Evolutionary conservation across 1,140 invertebrate genomes (phyloP).

Genomic region (Nephotettix cincticeps): DNA sequence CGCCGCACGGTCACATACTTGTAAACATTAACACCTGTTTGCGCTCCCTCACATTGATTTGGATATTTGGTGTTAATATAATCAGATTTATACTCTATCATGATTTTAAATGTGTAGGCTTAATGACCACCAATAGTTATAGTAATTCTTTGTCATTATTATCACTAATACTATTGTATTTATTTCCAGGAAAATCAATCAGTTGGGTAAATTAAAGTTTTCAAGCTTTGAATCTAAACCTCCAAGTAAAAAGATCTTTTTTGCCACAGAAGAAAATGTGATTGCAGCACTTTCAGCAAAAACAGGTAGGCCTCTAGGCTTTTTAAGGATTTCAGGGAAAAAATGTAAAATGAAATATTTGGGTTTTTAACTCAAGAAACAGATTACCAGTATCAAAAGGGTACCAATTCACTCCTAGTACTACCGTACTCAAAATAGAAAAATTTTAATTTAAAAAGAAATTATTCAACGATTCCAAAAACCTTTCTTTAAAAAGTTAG

Average conservation of each 20-base stretch:
- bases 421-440: background rate
- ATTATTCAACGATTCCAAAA: background rate
- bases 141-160: no score
- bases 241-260: constrained; percentile 73
- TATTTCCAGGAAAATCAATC: constrained; percentile 73
- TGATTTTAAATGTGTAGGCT: no score
- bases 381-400: background rate
- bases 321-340: background rate
- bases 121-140: no score
- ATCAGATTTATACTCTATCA: no score
- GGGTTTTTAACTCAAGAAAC: background rate
- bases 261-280: constrained; percentile 87
- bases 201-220: constrained; percentile 79
- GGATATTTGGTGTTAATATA: no score
- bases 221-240: constrained; percentile 75
- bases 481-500: background rate
- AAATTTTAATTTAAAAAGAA: background rate
- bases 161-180: constrained; percentile 42
- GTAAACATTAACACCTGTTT: no score
- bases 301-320: constrained; percentile 58
- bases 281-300: constrained; percentile 80
- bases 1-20: no score
- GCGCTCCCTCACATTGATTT: no score
- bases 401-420: background rate
- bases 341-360: background rate